These are phyloP conservation scores for Coronaproctus castanopsis DNA, from an alignment of 2,888 invertebrate species.

Conservation along the genomic window DNA sequence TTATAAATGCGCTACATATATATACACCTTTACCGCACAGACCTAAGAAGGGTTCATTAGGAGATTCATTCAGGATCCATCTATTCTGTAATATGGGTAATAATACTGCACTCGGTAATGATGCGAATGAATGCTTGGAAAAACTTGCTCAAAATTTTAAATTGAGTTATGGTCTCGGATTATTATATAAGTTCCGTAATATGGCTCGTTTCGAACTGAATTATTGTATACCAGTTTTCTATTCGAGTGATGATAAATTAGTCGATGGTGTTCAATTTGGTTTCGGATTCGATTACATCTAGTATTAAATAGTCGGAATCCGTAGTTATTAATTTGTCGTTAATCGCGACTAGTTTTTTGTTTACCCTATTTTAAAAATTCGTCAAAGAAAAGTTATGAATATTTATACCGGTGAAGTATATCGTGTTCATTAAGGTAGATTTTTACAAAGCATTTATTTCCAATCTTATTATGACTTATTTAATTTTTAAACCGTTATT, in stretches of 20 bases:
- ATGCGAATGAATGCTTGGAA: conserved; percentile 26
- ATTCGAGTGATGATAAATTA: conserved; percentile 39
- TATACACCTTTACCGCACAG: conserved; percentile 79
- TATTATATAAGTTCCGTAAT: conserved; percentile 62
- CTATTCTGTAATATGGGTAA: conserved; percentile 77
- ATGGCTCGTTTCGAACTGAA: conserved; percentile 86
- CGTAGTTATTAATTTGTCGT: no score
- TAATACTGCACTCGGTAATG: conserved; percentile 35
- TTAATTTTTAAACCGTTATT: no score
- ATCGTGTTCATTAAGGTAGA: no score
- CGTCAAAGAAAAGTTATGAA: no score
- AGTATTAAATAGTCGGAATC: no score
- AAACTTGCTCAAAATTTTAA: conserved; percentile 37
- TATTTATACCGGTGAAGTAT: no score
- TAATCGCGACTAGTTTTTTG: no score
- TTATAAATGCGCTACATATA: conserved; percentile 68
- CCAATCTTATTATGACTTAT: no score
- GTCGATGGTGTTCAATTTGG: conserved; percentile 63
- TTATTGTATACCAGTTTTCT: conserved; percentile 62
- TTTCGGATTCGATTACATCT: conserved; percentile 60
- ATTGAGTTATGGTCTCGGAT: conserved; percentile 58
- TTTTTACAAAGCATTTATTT: no score
- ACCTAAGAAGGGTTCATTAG: conserved; percentile 54
- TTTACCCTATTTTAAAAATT: no score
- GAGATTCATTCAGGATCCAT: conserved; percentile 70